A percentile compares a stretch with the other conserved stretches of the same genome.
Conservation (phyloP, 2,888 invertebrate genomes). For the Chymomyza procnemis region DNA sequence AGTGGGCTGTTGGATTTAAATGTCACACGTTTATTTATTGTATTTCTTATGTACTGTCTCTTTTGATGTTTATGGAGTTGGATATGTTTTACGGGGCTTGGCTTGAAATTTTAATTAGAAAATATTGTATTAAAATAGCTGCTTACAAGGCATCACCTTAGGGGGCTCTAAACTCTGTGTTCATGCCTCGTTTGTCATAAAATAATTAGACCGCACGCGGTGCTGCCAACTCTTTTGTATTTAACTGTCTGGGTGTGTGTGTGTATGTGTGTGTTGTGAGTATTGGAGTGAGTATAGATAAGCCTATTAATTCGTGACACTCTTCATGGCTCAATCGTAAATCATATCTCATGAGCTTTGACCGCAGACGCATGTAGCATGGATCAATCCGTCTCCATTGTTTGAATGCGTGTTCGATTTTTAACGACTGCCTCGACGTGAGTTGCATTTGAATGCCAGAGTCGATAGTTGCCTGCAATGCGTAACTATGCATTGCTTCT, state of each 20-base stretch:
- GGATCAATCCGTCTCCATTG: conserved; percentile 65
- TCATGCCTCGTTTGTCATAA: conserved; percentile 57
- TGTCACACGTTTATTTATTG: conserved; percentile 50
- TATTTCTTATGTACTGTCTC: conserved; percentile 31
- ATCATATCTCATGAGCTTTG: conserved; percentile 46
- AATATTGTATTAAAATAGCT: conserved; percentile 37
- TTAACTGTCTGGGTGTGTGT: neutral
- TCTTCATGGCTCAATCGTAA: conserved; percentile 72
- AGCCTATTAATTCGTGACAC: conserved; percentile 73
- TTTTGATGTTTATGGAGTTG: conserved; percentile 44
- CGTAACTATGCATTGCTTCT: conserved; percentile 33
- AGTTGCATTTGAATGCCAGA: conserved; percentile 52
- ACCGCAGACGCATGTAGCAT: conserved; percentile 34
- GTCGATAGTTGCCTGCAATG: conserved; percentile 16
- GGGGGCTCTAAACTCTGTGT: conserved; percentile 23
- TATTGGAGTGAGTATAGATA: conserved; percentile 43
- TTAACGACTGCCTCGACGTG: conserved; percentile 65
- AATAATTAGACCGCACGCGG: conserved; percentile 72
- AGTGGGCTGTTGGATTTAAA: conserved; percentile 18
- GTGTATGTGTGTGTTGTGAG: neutral
- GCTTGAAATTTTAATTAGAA: conserved; percentile 65
- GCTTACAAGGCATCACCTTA: neutral
- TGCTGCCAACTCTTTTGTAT: conserved; percentile 23
- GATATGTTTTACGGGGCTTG: conserved; percentile 11
- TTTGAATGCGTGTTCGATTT: conserved; percentile 71